Evolutionary conservation across 2,888 invertebrate species (phyloP).

Genomic region (Drosophila emarginata): DNA sequence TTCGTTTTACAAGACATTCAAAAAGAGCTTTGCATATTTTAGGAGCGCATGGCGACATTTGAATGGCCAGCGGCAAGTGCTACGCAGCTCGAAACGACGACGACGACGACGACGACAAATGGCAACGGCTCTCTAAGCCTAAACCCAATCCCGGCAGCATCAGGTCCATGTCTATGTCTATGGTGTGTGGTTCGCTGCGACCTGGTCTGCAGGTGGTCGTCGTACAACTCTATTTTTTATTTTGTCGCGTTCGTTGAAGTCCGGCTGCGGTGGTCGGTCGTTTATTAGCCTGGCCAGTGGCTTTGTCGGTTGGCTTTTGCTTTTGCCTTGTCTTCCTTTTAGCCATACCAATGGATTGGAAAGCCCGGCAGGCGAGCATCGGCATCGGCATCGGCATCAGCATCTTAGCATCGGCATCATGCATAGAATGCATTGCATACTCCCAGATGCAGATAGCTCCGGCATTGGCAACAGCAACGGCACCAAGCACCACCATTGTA

Average conservation of each 20-base stretch:
- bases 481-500: slow-evolving; percentile 31
- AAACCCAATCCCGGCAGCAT: slow-evolving; percentile 24
- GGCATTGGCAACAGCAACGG: slow-evolving; percentile 38
- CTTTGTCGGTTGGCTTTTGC: slow-evolving; percentile 16
- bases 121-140: slow-evolving; percentile 18
- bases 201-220: slow-evolving; percentile 71
- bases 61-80: slow-evolving; percentile 70
- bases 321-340: slow-evolving; percentile 22
- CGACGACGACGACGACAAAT: slow-evolving; percentile 10
- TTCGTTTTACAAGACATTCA: slow-evolving; percentile 66
- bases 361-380: slow-evolving; percentile 47
- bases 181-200: slow-evolving; percentile 23
- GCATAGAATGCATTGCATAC: slow-evolving; percentile 66
- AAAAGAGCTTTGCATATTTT: slow-evolving; percentile 75
- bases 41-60: slow-evolving; percentile 68
- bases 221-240: slow-evolving; percentile 77
- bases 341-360: slow-evolving; percentile 32
- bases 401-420: slow-evolving; percentile 28
- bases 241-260: slow-evolving; percentile 76
- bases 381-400: slow-evolving; percentile 13
- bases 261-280: slow-evolving; percentile 68
- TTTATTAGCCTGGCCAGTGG: slow-evolving; percentile 49
- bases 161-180: background rate
- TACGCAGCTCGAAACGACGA: slow-evolving; percentile 47
- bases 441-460: slow-evolving; percentile 51